Evolutionary conservation across 2,888 invertebrate genomes (phyloP).

Genomic region (Eueremaeus valkanovi): DNA sequence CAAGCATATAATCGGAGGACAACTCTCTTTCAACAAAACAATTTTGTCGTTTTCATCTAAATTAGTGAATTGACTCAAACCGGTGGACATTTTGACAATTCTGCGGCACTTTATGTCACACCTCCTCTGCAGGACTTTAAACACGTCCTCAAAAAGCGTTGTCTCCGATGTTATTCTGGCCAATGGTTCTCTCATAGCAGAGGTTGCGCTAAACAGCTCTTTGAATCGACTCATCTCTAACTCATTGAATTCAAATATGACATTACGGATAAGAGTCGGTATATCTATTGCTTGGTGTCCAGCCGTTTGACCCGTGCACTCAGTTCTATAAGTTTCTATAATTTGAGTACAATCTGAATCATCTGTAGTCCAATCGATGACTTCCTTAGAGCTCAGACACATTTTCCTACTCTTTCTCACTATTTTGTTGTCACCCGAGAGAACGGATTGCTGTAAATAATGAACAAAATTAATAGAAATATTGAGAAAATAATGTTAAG

Average conservation of each 20-base stretch:
- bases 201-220: neutral
- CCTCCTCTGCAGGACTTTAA: too few species aligned
- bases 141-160: too few species aligned
- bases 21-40: neutral
- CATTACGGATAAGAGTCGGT: neutral
- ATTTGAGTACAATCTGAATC: neutral
- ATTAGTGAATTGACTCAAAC: neutral
- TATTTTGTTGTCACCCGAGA: neutral
- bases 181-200: neutral
- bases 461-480: neutral
- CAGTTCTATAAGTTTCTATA: neutral
- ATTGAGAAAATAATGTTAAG: neutral
- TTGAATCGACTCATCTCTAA: neutral
- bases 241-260: neutral
- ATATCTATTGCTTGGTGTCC: neutral
- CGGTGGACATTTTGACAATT: neutral
- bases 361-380: neutral
- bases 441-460: neutral
- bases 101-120: neutral
- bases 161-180: too few species aligned
- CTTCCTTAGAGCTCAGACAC: neutral
- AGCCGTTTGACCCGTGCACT: too few species aligned
- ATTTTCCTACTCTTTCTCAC: too few species aligned
- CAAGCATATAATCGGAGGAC: neutral
- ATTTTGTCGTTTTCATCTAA: slow-evolving; percentile 8